phyloP scores from a whole-genome alignment of 1,140 invertebrate genomes.

The Conus ventricosus region DNA sequence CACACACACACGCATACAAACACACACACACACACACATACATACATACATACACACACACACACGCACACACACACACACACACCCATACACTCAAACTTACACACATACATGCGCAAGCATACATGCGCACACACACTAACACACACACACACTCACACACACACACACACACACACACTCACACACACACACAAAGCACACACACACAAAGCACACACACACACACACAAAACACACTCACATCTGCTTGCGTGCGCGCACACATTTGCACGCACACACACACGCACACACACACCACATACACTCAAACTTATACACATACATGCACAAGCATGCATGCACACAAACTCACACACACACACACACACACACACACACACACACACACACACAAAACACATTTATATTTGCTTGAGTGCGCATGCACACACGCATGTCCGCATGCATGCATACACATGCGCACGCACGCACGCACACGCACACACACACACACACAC shows the following conservation, averaged over 20 bases:
- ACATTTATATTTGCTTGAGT: too few relatives aligned
- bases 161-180: neutral
- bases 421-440: too few relatives aligned
- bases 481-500: conserved; percentile 20
- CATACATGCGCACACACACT: neutral
- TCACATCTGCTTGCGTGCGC: too few relatives aligned
- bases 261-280: neutral
- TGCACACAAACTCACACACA: neutral
- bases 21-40: neutral
- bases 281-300: neutral
- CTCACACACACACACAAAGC: neutral
- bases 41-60: neutral
- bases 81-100: too few relatives aligned
- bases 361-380: neutral
- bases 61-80: neutral
- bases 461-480: neutral
- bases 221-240: too few relatives aligned
- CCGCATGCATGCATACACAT: too few relatives aligned
- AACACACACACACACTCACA: neutral
- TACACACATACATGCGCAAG: too few relatives aligned
- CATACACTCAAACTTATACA: neutral
- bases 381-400: neutral
- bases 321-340: neutral
- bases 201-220: too few relatives aligned
- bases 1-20: neutral